Base-by-base conservation (phyloP, 64 coral and sea anemone genomes). In the Porites lutea region DNA sequence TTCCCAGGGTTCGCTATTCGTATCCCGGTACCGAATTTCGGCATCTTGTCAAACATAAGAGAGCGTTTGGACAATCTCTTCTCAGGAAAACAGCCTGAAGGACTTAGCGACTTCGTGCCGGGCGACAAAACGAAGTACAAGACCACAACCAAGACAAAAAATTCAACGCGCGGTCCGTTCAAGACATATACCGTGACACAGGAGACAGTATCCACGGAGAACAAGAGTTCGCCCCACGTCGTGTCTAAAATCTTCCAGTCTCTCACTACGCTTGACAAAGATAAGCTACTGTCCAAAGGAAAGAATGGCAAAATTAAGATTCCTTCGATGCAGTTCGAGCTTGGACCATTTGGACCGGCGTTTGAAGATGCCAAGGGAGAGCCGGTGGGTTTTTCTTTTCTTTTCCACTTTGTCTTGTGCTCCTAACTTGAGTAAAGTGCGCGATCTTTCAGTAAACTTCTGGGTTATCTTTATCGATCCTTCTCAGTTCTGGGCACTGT, bases 151-250 rank as follows among this genome's bases (percentile, higher is more conserved):
- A 97, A 73, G 45, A 80, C 92, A 10, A 91, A 83, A 4, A 97
- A 97, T n/a, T 91, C 92, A 6, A 94, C 92, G 8, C 82, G 75
- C 5, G 92, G 92, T 22, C 88, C 88, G 16, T 91, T 77, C 66
- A 97, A 97, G 74, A 97, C 95, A 6, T 97, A 97, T 78, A 97
- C 88, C 0, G 72, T 97, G 3, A 86, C 88, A 12, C 78, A 77
- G 64, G 88, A 94, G 69, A 97, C 95, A 18, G 91, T 90, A 2
- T 94, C 91, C n/a, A 85, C 87, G n/a, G 89, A 91, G 16, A 97
- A 97, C 55, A 97, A 97, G 80, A 89, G 75, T 11, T 88, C 93
- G 59, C 95, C 95, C 6, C 67, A 82, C 18, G 81, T 97, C 0
- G 46, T 88, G 43, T 88, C 86, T 16, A 94, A 97, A 51, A 65